Evolutionary conservation across 1,140 invertebrate genomes (phyloP), one percentile per base, ranked within the genome.

Genomic region (Euura saliciscinereae): DNA sequence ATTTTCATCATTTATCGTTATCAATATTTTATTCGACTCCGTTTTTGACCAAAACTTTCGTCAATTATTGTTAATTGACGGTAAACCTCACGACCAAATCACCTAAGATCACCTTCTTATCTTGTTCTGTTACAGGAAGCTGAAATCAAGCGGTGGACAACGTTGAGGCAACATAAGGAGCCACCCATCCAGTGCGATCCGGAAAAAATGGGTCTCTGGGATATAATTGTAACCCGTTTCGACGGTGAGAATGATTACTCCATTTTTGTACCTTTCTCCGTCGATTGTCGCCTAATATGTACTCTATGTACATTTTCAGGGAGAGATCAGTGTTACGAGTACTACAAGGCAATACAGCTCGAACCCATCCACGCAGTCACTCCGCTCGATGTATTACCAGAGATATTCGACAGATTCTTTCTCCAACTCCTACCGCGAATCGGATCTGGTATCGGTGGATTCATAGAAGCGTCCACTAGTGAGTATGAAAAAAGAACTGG

Each of bases 111-210:
- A 28, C 28, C 28, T 28, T 28, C 1, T 45, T 66, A 65, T 44
- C 44, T 69, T 59, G 68, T 42, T 46, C 65, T 45, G 65, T n/a
- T 10, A 28, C 44, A 85, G 83, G 81, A 85, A 71, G 79, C 75
- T 43, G 75, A 82, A 70, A 79, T 83, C n/a, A 80, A 84, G 68
- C 65, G 73, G 70, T 67, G 65, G 45, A 76, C 79, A 2, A 68
- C 74, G 42, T 79, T 80, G 76, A 69, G 76, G 13, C 75, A 78
- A 67, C 79, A 74, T 71, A 42, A 66, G 6, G 2, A 76, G 46
- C 51, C 80, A 66, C 83, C 82, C 44, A 71, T 76, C 65, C 65
- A 78, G 4, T 85, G 84, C 68, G 71, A 77, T 7, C 78, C 80
- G 3, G 5, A 78, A 68, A 73, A 81, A 70, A 80, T 83, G 79